Conservation (phyloP, 2,113 vertebrate genomes). For the Myiozetetes cayanensis region DNA sequence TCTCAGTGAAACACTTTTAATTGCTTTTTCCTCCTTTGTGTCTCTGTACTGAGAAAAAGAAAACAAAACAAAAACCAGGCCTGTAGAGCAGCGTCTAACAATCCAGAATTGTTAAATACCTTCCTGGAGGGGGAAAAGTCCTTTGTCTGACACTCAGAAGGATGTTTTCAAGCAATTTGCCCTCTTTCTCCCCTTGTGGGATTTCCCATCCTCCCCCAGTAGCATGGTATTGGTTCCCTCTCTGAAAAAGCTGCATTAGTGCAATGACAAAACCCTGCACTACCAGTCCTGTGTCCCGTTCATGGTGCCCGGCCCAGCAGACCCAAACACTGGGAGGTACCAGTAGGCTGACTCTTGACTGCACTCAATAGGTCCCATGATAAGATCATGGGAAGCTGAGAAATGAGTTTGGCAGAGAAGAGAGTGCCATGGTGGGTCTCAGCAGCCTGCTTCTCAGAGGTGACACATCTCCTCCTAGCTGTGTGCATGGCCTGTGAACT, state of each 20-base stretch:
- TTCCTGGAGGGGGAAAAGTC: background rate
- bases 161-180: background rate
- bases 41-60: background rate
- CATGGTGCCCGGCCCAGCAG: background rate
- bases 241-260: background rate
- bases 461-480: background rate
- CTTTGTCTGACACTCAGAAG: background rate
- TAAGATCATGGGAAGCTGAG: background rate
- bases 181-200: background rate
- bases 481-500: background rate
- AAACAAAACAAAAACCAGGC: background rate
- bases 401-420: background rate
- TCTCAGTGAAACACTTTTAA: background rate
- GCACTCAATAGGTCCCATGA: fast-evolving
- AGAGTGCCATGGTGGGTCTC: fast-evolving
- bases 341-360: background rate
- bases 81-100: background rate
- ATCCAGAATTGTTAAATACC: background rate
- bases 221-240: fast-evolving
- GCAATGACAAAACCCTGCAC: background rate
- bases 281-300: too few species aligned
- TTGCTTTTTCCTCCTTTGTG: background rate
- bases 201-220: background rate
- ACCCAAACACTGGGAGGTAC: background rate
- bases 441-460: background rate